Conservation (phyloP, 1,140 invertebrate species). For the Scaptomyza hsui region DNA sequence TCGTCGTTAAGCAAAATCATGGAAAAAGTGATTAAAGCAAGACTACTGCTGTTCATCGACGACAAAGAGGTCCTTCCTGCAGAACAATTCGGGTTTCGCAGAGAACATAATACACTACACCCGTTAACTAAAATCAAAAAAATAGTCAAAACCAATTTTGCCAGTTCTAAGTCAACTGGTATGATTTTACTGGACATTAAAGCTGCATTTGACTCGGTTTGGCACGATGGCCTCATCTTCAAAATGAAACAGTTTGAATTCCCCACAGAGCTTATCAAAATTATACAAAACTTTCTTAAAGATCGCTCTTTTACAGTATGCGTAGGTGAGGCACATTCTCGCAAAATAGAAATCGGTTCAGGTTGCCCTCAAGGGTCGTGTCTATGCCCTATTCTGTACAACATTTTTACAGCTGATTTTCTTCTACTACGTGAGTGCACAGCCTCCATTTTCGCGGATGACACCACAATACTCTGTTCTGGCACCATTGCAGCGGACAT, state of each 20-base stretch:
- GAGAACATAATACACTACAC: conserved; percentile 8
- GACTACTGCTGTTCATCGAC: background rate
- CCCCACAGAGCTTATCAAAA: conserved; percentile 7
- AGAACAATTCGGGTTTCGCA: conserved; percentile 10
- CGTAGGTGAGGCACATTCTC: background rate
- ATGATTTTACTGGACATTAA: conserved; percentile 72
- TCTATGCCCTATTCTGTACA: conserved; percentile 14
- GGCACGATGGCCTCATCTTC: conserved; percentile 66
- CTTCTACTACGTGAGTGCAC: background rate
- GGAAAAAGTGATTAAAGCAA: background rate
- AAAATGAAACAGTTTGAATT: conserved; percentile 46
- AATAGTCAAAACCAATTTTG: conserved; percentile 10
- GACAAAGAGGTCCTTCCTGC: background rate
- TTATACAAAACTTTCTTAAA: background rate
- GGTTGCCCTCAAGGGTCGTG: conserved; percentile 16
- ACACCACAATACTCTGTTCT: conserved; percentile 10
- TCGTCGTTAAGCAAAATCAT: conserved; percentile 19
- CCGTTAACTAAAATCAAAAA: conserved; percentile 11
- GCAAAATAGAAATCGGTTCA: background rate
- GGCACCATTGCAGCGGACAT: conserved; percentile 1
- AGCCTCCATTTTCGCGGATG: conserved; percentile 6
- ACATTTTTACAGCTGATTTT: conserved; percentile 13
- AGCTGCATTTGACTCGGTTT: conserved; percentile 76
- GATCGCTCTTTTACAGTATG: background rate
- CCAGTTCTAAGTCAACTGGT: conserved; percentile 40